Conservation (phyloP, 2,113 vertebrate genomes). For the Cryptotis parvus region DNA sequence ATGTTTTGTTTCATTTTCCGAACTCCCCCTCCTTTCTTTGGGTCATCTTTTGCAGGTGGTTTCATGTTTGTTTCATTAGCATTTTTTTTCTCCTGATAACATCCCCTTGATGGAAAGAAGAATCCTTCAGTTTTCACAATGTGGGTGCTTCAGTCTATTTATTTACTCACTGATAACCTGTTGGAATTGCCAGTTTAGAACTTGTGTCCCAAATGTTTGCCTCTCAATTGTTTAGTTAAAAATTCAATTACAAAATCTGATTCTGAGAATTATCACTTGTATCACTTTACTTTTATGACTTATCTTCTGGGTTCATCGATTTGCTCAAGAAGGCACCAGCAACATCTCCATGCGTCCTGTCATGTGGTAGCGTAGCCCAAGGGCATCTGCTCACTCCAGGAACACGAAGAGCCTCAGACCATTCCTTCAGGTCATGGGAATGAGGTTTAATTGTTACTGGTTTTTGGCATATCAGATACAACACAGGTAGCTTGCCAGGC, state of each 20-base stretch:
- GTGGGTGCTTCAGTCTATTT: background rate
- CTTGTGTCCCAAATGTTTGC: background rate
- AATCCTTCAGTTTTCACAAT: background rate
- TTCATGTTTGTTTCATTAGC: background rate
- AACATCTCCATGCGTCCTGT: too few species aligned
- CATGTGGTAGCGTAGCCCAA: too few species aligned
- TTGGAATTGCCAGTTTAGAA: background rate
- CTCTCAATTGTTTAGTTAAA: background rate
- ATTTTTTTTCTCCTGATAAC: background rate
- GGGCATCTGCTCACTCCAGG: too few species aligned
- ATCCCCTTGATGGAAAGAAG: background rate
- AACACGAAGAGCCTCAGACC: too few species aligned
- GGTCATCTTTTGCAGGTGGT: background rate
- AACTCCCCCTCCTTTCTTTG: background rate
- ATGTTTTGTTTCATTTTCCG: background rate
- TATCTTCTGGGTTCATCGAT: too few species aligned
- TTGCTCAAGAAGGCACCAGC: too few species aligned
- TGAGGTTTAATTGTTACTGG: too few species aligned
- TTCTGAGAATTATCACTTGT: constrained; percentile 1
- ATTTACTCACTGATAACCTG: background rate
- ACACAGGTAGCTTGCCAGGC: too few species aligned
- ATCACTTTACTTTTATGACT: too few species aligned
- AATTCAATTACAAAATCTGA: background rate
- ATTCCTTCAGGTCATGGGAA: too few species aligned
- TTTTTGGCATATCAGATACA: too few species aligned